Base-by-base conservation (phyloP, 2,797 vertebrate genomes). In the Mastacembelus armatus region DNA sequence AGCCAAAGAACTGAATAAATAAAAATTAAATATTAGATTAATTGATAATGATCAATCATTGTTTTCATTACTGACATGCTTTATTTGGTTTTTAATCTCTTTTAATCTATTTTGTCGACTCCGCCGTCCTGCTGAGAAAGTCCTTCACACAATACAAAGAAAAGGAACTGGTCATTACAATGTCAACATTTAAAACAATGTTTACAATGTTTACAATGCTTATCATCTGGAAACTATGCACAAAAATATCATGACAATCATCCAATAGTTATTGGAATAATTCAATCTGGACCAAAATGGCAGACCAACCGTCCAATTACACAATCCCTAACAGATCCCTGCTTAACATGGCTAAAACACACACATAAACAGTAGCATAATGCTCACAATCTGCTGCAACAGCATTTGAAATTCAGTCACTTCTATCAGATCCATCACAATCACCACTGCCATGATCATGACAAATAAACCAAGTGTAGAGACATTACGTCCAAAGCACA, bases 391-490 rank as follows among this genome's bases (percentile, higher is more conserved):
- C 10, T 29, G 16, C 5, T 29, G 16, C 5, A 7, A 24, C 2
- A 15, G 3, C 6, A 4, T 5, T 11, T 5, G 16, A 14, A 35
- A 33, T 30, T 40, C 14, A 39, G 10, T 19, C 45, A 27, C 24
- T 38, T 66, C 50, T 42, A 5, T 38, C 4, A 11, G 21, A 6
- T 12, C 10, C 10, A n/a, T n/a, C n/a, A n/a, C n/a, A n/a, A 16
- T 7, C 19, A 26, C 19, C 6, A 2, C 4, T 58, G 19, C 42
- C 33, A 33, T 15, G 36, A 56, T 49, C 18, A 48, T 35, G 16
- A 55, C 32, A 39, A n/a, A n/a, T n/a, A n/a, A 50, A 51, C 15
- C 8, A 43, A 45, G 40, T 16, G 26, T 15, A n/a, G 42, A 66
- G 18, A 30, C 22, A 10, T 67, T 29, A 30, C 30, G 26, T 59